A percentile compares a stretch with the other conserved stretches of the same genome.
Evolutionary conservation across 2,888 invertebrate species (phyloP).

Genomic region (Strigamia crassipes): DNA sequence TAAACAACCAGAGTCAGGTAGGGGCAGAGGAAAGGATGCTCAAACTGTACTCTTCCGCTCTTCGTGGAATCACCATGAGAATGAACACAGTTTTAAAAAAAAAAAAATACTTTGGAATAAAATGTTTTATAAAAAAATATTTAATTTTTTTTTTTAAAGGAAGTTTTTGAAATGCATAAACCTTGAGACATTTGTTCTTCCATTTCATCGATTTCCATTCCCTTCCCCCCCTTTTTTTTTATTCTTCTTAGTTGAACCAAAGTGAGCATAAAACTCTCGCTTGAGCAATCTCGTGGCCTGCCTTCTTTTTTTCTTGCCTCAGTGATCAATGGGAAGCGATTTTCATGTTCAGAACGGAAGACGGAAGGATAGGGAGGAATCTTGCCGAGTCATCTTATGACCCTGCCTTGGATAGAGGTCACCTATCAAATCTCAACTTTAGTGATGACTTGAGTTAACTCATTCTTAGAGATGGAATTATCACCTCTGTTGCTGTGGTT

Average conservation of each 20-base stretch:
- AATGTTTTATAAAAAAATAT: background rate
- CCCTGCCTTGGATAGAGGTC: background rate
- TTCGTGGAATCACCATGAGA: background rate
- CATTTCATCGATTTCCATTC: constrained; percentile 18
- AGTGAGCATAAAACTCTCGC: constrained; percentile 34
- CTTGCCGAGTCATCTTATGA: constrained; percentile 15
- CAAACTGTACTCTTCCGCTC: background rate
- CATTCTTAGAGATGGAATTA: background rate
- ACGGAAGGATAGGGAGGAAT: constrained; percentile 18
- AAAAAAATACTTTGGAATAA: too few relatives aligned
- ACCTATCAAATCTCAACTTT: background rate
- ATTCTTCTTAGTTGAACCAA: constrained; percentile 15
- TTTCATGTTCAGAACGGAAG: constrained; percentile 24
- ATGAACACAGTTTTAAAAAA: background rate
- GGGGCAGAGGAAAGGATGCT: background rate
- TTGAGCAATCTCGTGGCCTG: constrained; percentile 33
- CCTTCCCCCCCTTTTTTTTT: background rate
- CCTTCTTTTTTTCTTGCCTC: constrained; percentile 18
- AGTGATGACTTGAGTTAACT: background rate
- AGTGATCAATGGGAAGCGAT: constrained; percentile 31
- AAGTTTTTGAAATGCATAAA: constrained; percentile 11
- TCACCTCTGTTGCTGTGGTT: background rate
- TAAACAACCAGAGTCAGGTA: constrained; percentile 11
- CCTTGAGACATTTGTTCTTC: constrained; percentile 24
- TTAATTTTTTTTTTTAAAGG: background rate